phyloP scores from a whole-genome alignment of 2,797 vertebrate genomes.

The Xenops minutus region DNA sequence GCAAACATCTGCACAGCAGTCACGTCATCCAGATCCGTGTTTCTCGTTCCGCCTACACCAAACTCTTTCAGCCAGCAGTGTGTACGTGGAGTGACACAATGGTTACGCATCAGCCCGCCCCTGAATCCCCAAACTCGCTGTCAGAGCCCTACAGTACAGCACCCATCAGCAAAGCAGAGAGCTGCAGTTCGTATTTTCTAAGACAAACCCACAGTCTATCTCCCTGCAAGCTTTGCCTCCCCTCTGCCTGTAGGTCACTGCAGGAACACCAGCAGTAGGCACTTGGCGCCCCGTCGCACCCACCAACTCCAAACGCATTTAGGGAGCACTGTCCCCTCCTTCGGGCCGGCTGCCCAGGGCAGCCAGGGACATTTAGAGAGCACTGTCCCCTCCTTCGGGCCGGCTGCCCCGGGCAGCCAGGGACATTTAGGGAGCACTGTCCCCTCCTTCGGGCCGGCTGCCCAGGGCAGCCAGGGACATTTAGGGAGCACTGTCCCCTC shows the following conservation, averaged over 20 bases:
- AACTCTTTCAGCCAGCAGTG: neutral
- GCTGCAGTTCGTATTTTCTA: neutral
- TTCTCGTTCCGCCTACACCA: neutral
- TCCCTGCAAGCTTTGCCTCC: neutral
- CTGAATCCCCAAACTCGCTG: neutral
- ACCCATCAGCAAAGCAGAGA: neutral
- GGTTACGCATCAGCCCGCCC: neutral
- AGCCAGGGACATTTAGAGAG: neutral
- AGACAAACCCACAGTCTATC: fast-evolving
- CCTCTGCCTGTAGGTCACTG: neutral
- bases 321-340: fast-evolving
- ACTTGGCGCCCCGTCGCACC: fast-evolving
- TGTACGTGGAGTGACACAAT: fast-evolving
- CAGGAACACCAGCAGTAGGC: fast-evolving
- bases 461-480: too few species aligned
- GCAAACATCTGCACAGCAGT: neutral
- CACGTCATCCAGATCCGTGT: neutral
- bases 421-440: too few species aligned
- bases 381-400: fast-evolving
- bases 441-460: too few species aligned
- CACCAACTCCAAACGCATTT: neutral
- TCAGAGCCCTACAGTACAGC: neutral
- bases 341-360: fast-evolving
- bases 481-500: too few species aligned
- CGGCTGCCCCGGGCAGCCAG: fast-evolving